Base-by-base conservation (phyloP, 2,888 invertebrate genomes). In the Microchrysa polita region DNA sequence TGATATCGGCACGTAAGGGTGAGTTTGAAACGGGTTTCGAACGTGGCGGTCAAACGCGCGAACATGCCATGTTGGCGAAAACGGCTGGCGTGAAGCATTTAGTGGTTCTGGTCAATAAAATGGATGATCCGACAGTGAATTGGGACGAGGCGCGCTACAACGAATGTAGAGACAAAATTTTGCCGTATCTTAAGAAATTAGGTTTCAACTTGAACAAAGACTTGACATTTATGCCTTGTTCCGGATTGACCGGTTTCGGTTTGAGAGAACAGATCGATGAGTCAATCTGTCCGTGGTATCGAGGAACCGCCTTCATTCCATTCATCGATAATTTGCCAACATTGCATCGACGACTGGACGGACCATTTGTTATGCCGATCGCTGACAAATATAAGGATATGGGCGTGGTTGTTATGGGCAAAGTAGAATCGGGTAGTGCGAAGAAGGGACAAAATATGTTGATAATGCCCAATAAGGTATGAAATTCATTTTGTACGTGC, bases 21-120 rank as follows among this genome's bases (percentile, higher is more conserved):
- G 99, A 99, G 88, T 99, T 99, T 85, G 99, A 99, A 87, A 99
- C 99, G 16, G 99, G 99, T 42, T 99, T 99, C 84, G 99, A 99
- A 84, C 89, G 98, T 83, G 99, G 99, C 72, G 99, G 99, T 53
- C 99, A 99, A 86, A 99, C 99, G 16, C 89, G 98, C 82, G 99
- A 99, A 82, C 99, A 99, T 84, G 99, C 99, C 74, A 98, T 99
- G 98, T 90, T 99, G 82, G 99, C 98, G 40, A 99, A 99, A 87
- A 99, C 99, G 4, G 97, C 98, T 20, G 98, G 98, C 74, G 98
- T 99, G 10, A 97, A 96, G 86, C 98, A 98, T 88, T 88, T 99
- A 81, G 94, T 99, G 78, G 97, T 99, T 79, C 90, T 99, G 80
- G 97, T 99, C 76, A 99, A 99, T 88, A 99, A 99, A 89, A 99